Conservation (phyloP, 2,888 invertebrate genomes). For the Tiphia femorata region DNA sequence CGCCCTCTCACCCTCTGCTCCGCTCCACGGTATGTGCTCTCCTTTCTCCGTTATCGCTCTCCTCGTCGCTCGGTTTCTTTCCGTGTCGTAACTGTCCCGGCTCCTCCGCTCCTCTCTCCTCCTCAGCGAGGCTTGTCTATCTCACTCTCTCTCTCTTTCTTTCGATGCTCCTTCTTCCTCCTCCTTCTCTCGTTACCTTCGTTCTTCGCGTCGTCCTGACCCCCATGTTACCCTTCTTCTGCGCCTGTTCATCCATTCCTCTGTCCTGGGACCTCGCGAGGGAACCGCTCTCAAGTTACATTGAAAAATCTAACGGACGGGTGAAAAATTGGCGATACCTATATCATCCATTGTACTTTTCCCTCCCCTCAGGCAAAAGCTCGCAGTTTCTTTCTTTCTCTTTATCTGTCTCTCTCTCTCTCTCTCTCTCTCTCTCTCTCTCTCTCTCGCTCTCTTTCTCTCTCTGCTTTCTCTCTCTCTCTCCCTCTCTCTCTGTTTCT, state of each 20-base stretch:
- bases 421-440: constrained; percentile 11
- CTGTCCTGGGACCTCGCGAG: constrained; percentile 50
- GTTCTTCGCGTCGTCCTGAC: constrained; percentile 46
- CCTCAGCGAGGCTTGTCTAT: too few relatives aligned
- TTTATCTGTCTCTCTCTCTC: constrained; percentile 22
- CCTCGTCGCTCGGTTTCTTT: too few relatives aligned
- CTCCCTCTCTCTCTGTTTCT: constrained; percentile 8
- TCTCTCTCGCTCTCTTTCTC: constrained; percentile 22
- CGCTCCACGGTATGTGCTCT: too few relatives aligned
- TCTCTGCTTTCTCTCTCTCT: constrained; percentile 13
- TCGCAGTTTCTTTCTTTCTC: constrained; percentile 6
- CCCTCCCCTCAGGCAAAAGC: too few relatives aligned
- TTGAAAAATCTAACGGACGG: constrained; percentile 59
- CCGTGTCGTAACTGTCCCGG: too few relatives aligned
- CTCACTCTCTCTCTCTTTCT: constrained; percentile 19
- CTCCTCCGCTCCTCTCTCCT: too few relatives aligned
- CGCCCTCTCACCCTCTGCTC: constrained; percentile 18
- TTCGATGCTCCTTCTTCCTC: constrained; percentile 25
- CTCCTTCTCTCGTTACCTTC: constrained; percentile 14
- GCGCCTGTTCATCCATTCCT: constrained; percentile 53
- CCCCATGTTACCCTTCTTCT: constrained; percentile 43
- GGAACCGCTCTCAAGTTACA: constrained; percentile 54
- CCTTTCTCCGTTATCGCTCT: too few relatives aligned
- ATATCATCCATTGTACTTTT: constrained; percentile 52
- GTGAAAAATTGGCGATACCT: constrained; percentile 58